Evolutionary conservation across 2,113 vertebrate species (phyloP).

Genomic region (Anser cygnoides): DNA sequence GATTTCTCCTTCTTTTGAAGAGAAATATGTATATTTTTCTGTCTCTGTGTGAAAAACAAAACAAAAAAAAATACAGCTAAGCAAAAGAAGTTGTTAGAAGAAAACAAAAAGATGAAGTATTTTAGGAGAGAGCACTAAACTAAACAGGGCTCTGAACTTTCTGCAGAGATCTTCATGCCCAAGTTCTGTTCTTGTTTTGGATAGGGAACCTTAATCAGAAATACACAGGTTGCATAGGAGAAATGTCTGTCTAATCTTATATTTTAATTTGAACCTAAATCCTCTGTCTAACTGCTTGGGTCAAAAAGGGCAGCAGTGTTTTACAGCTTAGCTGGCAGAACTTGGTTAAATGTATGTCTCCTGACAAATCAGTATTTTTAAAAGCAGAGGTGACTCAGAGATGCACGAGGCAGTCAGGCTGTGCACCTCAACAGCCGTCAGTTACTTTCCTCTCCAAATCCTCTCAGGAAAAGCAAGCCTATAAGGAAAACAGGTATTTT

Average conservation of each 20-base stretch:
- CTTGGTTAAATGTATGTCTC: not conserved
- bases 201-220: not conserved
- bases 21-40: not conserved
- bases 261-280: slow-evolving; percentile 18
- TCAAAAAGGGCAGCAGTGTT: not conserved
- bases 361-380: slow-evolving; percentile 16
- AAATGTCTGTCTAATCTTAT: not conserved
- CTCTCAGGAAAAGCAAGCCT: not conserved
- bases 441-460: not conserved
- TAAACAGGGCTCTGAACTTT: not conserved
- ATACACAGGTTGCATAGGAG: not conserved
- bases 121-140: not conserved
- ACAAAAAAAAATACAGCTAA: not conserved
- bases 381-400: not conserved
- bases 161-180: not conserved
- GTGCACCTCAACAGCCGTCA: not conserved
- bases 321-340: not conserved
- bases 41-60: not conserved
- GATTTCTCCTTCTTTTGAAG: not conserved
- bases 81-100: not conserved
- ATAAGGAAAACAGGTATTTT: not conserved
- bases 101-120: not conserved
- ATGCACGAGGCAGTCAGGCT: not conserved
- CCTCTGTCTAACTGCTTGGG: not conserved
- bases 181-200: not conserved